A percentile compares a stretch with the other conserved stretches of the same genome.
Evolutionary conservation across 2,888 invertebrate species (phyloP).

Genomic region (Chydorus sphaericus): DNA sequence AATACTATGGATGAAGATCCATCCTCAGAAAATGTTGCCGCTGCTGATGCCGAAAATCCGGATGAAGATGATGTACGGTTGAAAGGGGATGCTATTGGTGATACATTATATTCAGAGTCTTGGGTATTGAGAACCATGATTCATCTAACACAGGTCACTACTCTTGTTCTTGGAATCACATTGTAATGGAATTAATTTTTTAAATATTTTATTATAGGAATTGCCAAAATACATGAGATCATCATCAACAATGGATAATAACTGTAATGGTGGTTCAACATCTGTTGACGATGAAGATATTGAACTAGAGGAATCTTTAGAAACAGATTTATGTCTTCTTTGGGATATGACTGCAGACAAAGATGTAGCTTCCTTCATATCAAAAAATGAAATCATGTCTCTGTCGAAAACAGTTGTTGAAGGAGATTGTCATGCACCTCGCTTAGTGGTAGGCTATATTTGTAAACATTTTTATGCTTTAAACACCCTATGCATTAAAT

Average conservation of each 20-base stretch:
- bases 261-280: too few species aligned
- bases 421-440: conserved; percentile 40
- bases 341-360: conserved; percentile 76
- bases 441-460: conserved; percentile 37
- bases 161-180: conserved; percentile 18
- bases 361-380: conserved; percentile 54
- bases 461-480: too few species aligned
- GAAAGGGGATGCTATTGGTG: conserved; percentile 62
- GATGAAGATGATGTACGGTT: conserved; percentile 34
- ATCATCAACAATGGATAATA: not conserved
- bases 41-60: not conserved
- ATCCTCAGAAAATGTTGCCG: too few species aligned
- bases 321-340: conserved; percentile 55
- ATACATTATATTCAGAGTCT: conserved; percentile 61
- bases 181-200: not conserved
- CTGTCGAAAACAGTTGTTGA: conserved; percentile 43
- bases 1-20: too few species aligned
- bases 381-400: conserved; percentile 49
- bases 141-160: conserved; percentile 37
- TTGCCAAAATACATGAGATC: conserved; percentile 15
- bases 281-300: conserved; percentile 16
- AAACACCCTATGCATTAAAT: too few species aligned
- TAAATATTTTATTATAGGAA: conserved; percentile 13
- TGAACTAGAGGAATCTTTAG: conserved; percentile 33
- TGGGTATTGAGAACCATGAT: conserved; percentile 54